These are phyloP conservation scores for Pseudomyrmex sp. DNA, from an alignment of 1,140 invertebrate species.

Conservation along the genomic window DNA sequence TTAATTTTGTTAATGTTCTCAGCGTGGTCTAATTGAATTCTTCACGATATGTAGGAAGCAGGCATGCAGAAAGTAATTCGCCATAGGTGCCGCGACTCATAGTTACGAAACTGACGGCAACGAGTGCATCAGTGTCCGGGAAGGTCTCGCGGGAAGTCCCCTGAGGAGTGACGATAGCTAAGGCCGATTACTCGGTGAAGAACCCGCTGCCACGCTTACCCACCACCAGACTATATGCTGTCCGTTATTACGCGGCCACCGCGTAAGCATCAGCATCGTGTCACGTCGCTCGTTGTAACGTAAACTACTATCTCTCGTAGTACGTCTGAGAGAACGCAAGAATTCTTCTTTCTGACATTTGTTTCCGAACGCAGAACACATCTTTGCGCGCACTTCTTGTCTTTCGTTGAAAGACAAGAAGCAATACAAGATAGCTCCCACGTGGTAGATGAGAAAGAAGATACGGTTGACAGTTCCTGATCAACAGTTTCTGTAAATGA, in stretches of 20 bases:
- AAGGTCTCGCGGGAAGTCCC: constrained; percentile 62
- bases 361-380: too few species aligned
- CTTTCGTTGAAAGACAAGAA: background rate
- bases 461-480: background rate
- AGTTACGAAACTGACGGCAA: constrained; percentile 38
- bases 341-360: background rate
- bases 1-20: background rate
- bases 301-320: constrained; percentile 33
- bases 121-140: constrained; percentile 34
- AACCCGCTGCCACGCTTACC: constrained; percentile 24
- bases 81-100: background rate
- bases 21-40: too few species aligned
- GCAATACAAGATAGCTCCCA: background rate
- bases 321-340: background rate
- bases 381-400: background rate
- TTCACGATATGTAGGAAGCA: background rate
- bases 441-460: background rate
- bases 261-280: constrained; percentile 27
- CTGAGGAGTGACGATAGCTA: constrained; percentile 42
- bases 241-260: constrained; percentile 50
- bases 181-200: constrained; percentile 46
- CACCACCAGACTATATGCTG: background rate
- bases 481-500: background rate
- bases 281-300: constrained; percentile 22
- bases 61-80: background rate